Base-by-base conservation (phyloP, 2,797 vertebrate genomes). In the Malurus splendens region DNA sequence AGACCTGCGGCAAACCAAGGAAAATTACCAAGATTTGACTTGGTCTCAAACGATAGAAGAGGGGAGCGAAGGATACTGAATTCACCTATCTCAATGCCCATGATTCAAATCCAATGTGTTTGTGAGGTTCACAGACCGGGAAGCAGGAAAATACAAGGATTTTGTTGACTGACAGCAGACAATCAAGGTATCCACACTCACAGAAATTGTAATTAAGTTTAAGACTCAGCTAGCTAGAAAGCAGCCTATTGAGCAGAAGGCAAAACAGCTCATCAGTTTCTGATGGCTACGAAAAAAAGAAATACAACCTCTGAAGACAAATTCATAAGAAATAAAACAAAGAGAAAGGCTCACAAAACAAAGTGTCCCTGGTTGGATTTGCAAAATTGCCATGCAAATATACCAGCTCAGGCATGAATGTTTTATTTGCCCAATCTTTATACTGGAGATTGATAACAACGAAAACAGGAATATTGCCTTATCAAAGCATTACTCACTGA, bases 31-130 rank as follows among this genome's bases (percentile, higher is more conserved):
- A 24, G n/a, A 23, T 67, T 38, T 48, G 28, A 55, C 56, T 47
- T 59, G 9, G 18, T 57, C 50, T 85, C 65, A 45, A 36, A 48
- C 18, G 9, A 30, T 7, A 12, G 59, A 62, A 65, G 24, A n/a
- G 8, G 2, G 32, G 15, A 54, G 19, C 7, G 20, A 42, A 82
- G 44, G 59, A 48, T 18, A 65, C 6, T 45, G 32, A 88, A 32
- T 2, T 15, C 27, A 10, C 17, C 70, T 25, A 0, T 19, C 45
- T 73, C n/a, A 45, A 11, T 28, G 60, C 7, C 66, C 0, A 0
- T 39, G 22, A 32, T 18, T 47, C 33, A 32, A 52, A 68, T 44
- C 7, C 8, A 1, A 25, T 14, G 13, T 12, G 36, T 62, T 64
- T 70, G 33, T 66, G 74, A 87, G 52, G 22, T 70, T 45, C 52